phyloP scores from a whole-genome alignment of 2,797 vertebrate genomes.

The Eleutherodactylus coqui region DNA sequence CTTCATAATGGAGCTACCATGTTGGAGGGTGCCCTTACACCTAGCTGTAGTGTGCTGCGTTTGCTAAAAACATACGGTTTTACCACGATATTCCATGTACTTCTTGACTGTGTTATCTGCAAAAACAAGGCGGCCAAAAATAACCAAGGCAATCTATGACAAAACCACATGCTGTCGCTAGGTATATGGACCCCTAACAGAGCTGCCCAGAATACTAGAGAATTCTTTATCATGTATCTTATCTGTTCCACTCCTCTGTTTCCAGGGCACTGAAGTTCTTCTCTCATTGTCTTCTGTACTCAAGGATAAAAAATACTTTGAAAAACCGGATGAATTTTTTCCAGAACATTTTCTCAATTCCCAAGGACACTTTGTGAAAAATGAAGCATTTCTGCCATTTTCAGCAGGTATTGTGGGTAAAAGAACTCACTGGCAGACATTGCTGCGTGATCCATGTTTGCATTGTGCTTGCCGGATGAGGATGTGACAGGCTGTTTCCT shows the following conservation, averaged over 20 bases:
- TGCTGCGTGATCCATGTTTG: not conserved
- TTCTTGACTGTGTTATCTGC: too few species aligned
- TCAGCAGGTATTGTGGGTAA: constrained; percentile 58
- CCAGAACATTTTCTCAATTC: constrained; percentile 64
- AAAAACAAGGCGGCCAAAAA: too few species aligned
- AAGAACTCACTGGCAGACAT: too few species aligned
- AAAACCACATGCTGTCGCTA: too few species aligned
- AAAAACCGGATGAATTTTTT: constrained; percentile 67
- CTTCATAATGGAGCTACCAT: too few species aligned
- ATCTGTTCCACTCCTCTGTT: not conserved
- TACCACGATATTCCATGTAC: too few species aligned
- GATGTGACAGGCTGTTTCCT: not conserved
- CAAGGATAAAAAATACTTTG: constrained; percentile 69
- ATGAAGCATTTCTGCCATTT: constrained; percentile 73
- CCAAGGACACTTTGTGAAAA: constrained; percentile 55
- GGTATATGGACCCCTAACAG: not conserved
- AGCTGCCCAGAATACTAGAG: not conserved
- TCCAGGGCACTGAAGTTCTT: constrained; percentile 64
- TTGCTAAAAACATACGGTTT: too few species aligned
- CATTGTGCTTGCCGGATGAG: not conserved
- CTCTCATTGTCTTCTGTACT: constrained; percentile 58
- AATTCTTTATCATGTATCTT: not conserved
- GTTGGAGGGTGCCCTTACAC: too few species aligned
- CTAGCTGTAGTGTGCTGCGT: too few species aligned
- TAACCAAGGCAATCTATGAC: too few species aligned